These are phyloP conservation scores for Urechis unicinctus DNA, from an alignment of 2,888 invertebrate genomes.

Conservation along the genomic window DNA sequence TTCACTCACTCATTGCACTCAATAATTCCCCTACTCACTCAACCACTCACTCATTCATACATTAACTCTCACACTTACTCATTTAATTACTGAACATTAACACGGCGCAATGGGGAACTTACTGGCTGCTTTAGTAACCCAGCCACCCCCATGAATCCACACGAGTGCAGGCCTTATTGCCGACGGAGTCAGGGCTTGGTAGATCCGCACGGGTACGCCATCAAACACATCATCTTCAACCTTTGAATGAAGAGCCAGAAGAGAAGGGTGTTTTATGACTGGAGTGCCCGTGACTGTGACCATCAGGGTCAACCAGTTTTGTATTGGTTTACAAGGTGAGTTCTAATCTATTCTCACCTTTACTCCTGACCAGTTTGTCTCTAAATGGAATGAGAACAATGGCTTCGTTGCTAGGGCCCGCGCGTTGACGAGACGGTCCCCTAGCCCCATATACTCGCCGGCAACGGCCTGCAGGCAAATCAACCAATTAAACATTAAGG, in stretches of 20 bases:
- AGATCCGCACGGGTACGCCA: conserved; percentile 22
- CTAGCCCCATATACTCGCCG: neutral
- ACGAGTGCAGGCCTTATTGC: conserved; percentile 30
- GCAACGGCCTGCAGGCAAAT: neutral
- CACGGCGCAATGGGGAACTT: no score
- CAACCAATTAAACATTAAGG: no score
- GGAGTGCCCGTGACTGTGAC: no score
- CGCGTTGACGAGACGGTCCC: neutral
- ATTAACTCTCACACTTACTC: no score
- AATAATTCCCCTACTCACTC: no score
- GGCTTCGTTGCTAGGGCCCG: neutral
- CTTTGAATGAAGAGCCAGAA: no score
- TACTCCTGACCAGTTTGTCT: neutral
- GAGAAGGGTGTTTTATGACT: no score
- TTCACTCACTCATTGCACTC: no score
- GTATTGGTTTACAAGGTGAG: no score
- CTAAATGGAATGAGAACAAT: neutral
- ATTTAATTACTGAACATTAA: no score
- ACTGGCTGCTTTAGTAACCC: conserved; percentile 16
- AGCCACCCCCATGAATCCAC: conserved; percentile 35
- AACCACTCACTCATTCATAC: no score
- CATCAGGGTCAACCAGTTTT: no score
- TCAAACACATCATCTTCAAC: conserved; percentile 8
- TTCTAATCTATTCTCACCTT: neutral
- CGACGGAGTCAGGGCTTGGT: conserved; percentile 21